Conservation (phyloP, 2,888 invertebrate genomes). For the Oligia fasciuncula region DNA sequence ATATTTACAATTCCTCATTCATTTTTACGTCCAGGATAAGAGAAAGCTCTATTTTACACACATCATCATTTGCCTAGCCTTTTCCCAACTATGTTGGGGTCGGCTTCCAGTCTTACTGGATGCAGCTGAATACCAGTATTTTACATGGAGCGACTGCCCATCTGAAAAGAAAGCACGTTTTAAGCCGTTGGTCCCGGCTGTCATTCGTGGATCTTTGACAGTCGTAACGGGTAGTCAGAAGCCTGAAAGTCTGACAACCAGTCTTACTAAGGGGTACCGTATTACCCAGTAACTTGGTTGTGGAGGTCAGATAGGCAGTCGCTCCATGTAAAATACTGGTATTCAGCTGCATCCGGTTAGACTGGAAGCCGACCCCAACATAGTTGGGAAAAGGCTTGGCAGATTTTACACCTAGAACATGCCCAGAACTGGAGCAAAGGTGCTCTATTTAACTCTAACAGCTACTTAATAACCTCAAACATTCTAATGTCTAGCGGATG, state of each 20-base stretch:
- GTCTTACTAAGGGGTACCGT: neutral
- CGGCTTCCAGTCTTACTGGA: too few species aligned
- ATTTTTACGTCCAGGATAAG: too few species aligned
- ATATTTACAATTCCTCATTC: too few species aligned
- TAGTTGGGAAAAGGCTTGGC: neutral
- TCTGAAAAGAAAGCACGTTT: too few species aligned
- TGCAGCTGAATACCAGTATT: too few species aligned
- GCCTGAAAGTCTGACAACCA: neutral
- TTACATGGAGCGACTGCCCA: too few species aligned
- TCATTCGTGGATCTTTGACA: neutral
- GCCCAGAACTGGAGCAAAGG: neutral
- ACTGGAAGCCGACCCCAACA: neutral
- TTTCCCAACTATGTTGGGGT: too few species aligned
- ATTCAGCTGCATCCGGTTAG: too few species aligned
- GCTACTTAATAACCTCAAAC: constrained; percentile 35
- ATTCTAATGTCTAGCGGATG: constrained; percentile 42
- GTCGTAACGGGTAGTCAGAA: neutral
- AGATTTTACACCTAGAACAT: neutral
- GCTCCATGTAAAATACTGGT: too few species aligned
- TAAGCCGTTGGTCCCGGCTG: neutral
- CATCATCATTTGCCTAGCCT: too few species aligned
- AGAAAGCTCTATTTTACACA: too few species aligned
- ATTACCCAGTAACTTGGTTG: neutral
- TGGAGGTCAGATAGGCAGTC: too few species aligned
- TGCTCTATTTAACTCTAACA: constrained; percentile 2